Base-by-base conservation (phyloP, 1,140 invertebrate genomes). In the Monomorium pharaonis region DNA sequence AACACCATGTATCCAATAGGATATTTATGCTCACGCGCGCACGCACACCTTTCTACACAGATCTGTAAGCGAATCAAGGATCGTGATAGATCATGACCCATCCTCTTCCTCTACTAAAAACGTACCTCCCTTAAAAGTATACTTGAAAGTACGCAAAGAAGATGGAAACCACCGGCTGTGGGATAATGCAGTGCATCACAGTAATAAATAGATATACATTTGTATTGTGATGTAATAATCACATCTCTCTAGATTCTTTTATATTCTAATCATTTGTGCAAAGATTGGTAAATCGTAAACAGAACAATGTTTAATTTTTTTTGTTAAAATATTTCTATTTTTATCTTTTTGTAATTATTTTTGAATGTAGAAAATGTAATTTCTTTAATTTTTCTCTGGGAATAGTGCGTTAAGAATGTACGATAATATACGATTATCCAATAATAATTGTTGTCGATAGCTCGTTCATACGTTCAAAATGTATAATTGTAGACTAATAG, bases 401-500 rank as follows among this genome's bases (percentile, higher is more conserved):
- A 69, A 30, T 47, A 83, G 24, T 12, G 27, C 42, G 18, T 56
- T 69, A 24, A 16, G 5, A 30, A 51, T 51, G 51, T 54, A 47
- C n/a, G 16, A n/a, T 24, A 76, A 76, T 44, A 77, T 49, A 21
- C 18, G 6, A 70, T 10, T 56, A 44, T n/a, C 24, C 44, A 51
- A 33, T 42, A 56, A 58, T 9, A n/a, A 70, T 21, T 12, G 65
- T 58, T 27, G 30, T 67, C 14, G 77, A 33, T 33, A 24, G 3
- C 27, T 70, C n/a, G n/a, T n/a, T 56, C 51, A 27, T 65, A 42
- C 76, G 70, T 89, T 76, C 84, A 88, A 86, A 86, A 63, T 81
- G 75, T 86, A 88, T 86, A 88, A 56, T 63, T 84, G 67, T 86
- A 89, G 84, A 86, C 51, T 86, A 72, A 86, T 63, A 74, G 77